These are phyloP conservation scores for Lepidurus couesii DNA, from an alignment of 1,140 invertebrate genomes.

Conservation along the genomic window DNA sequence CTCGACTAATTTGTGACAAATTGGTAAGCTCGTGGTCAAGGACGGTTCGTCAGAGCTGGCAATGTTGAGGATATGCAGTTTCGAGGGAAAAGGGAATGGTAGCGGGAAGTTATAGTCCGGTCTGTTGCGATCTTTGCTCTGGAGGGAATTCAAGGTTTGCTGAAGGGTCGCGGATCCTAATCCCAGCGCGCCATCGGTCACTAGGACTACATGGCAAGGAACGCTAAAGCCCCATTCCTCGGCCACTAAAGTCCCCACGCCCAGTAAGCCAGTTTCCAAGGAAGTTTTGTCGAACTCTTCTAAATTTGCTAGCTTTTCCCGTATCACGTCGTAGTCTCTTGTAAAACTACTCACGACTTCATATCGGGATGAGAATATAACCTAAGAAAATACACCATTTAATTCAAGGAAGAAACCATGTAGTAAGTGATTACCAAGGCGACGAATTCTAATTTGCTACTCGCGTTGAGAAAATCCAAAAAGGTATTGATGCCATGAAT, in stretches of 20 bases:
- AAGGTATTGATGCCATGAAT: constrained; percentile 75
- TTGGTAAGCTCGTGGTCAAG: constrained; percentile 41
- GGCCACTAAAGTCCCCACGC: constrained; percentile 65
- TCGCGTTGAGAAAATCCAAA: constrained; percentile 70
- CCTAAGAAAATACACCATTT: constrained; percentile 46
- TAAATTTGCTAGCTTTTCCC: constrained; percentile 61
- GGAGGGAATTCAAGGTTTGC: constrained; percentile 48
- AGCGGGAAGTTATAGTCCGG: constrained; percentile 53
- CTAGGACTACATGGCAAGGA: constrained; percentile 67
- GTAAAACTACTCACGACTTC: constrained; percentile 77
- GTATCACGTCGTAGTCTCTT: constrained; percentile 72
- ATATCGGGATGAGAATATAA: constrained; percentile 70
- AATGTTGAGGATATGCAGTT: constrained; percentile 68
- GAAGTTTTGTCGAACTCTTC: constrained; percentile 79
- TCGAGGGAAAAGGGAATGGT: constrained; percentile 73
- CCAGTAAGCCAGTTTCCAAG: constrained; percentile 67
- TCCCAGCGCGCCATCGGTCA: constrained; percentile 73
- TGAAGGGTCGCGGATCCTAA: constrained; percentile 57
- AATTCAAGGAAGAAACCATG: background rate
- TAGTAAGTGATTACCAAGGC: constrained; percentile 58
- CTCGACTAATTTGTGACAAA: constrained; percentile 52
- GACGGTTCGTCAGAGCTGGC: constrained; percentile 44
- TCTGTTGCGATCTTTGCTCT: constrained; percentile 45
- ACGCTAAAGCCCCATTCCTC: constrained; percentile 79
- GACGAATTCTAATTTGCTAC: constrained; percentile 85